Evolutionary conservation across 2,113 vertebrate species (phyloP), one percentile per base, ranked within the genome.

Genomic region (Planiliza haematocheilus): DNA sequence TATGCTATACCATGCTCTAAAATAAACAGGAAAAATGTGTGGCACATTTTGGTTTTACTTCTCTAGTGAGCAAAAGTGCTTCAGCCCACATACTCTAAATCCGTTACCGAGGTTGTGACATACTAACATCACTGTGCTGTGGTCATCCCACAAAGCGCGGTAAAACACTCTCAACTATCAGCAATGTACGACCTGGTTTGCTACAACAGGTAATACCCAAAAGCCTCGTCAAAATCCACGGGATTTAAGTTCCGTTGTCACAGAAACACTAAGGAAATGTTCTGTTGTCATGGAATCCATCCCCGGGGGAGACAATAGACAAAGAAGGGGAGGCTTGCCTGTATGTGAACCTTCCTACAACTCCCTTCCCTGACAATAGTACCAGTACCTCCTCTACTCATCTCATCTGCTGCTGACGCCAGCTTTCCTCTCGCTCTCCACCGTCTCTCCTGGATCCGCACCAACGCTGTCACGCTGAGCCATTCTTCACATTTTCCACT

Each of bases 401-500:
- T 85, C 74, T 90, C 79, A 51, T 81, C 73, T 56, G 67, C 85
- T 79, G 79, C 83, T 81, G 86, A 84, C 81, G 62, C 62, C 77
- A 84, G 74, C 82, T 74, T 84, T 77, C 77, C 72, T 65, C 63
- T 70, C 18, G 12, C 77, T 72, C 63, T 67, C 51, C 50, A 39
- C 62, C 10, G 18, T 66, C 79, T 75, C 76, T 77, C 55, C 71
- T 88, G 90, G 86, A 87, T 79, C 59, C 58, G 55, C 46, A 82
- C 84, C 90, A 92, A 70, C 69, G 12, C 81, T 21, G 71, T 57
- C 80, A 52, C 46, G 36, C 88, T 63, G 79, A 88, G 85, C 80
- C 80, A 70, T 84, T 84, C 85, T 83, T 90, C 86, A 90, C 88
- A 92, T 91, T 89, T 92, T 90, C 91, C 91, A 89, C 63, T 74